Evolutionary conservation across 1,140 invertebrate genomes (phyloP).

Genomic region (Cotesia glomerata): DNA sequence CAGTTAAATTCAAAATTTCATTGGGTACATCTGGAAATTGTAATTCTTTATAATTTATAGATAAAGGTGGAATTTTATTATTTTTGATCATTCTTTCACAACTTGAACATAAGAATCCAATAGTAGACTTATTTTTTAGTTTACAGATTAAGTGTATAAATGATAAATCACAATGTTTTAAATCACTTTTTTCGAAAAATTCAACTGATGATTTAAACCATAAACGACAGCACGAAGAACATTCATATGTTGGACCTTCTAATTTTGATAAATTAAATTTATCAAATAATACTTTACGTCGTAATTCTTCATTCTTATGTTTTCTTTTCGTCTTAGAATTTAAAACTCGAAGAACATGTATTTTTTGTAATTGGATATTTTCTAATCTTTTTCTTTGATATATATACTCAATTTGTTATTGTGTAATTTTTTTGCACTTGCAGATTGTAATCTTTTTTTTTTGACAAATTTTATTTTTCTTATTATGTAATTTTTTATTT

Average conservation of each 20-base stretch:
- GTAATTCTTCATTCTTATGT: neutral
- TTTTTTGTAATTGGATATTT: neutral
- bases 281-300: neutral
- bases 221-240: too few relatives aligned
- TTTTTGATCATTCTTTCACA: neutral
- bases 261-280: neutral
- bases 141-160: neutral
- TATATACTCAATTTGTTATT: neutral
- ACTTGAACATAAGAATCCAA: neutral
- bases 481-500: too few relatives aligned
- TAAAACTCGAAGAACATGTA: neutral
- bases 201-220: neutral
- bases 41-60: neutral
- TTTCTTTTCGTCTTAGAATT: neutral
- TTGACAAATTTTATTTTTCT: too few relatives aligned
- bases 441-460: too few relatives aligned
- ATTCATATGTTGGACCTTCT: neutral
- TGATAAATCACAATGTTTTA: neutral
- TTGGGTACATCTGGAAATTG: neutral
- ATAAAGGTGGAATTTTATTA: neutral
- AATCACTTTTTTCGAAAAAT: neutral
- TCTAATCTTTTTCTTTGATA: neutral
- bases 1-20: neutral
- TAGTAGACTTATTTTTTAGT: neutral
- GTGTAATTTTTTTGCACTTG: too few relatives aligned